Evolutionary conservation across 2,888 invertebrate species (phyloP).

Genomic region (Eudasyphora cyanicolor): DNA sequence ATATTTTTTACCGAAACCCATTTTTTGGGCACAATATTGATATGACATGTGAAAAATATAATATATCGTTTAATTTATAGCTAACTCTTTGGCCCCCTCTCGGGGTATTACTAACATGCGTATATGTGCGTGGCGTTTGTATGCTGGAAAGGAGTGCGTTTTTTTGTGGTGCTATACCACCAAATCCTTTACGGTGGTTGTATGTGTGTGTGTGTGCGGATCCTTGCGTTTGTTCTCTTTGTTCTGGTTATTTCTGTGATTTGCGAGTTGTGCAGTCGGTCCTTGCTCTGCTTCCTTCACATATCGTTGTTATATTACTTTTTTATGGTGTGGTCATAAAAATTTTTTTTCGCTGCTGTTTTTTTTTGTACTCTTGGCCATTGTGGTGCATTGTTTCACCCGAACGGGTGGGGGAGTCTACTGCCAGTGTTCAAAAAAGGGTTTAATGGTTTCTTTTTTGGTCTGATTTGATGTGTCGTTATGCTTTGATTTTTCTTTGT

Average conservation of each 20-base stretch:
- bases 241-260: constrained; percentile 21
- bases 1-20: neutral
- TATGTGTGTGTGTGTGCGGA: neutral
- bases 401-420: neutral
- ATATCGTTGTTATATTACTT: constrained; percentile 32
- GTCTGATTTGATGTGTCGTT: constrained; percentile 15
- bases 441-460: constrained; percentile 44
- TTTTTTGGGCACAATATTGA: constrained; percentile 49
- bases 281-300: constrained; percentile 9
- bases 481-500: constrained; percentile 25
- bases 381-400: constrained; percentile 48
- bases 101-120: neutral
- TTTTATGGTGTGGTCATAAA: constrained; percentile 57
- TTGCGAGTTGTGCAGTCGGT: constrained; percentile 29
- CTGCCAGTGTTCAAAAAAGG: constrained; percentile 42
- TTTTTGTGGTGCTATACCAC: neutral
- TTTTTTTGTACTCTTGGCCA: constrained; percentile 26
- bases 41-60: constrained; percentile 56
- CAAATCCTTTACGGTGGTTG: constrained; percentile 31
- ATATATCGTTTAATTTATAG: constrained; percentile 48
- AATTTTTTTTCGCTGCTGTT: constrained; percentile 46
- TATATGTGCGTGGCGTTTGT: neutral
- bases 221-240: neutral
- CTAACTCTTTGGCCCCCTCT: constrained; percentile 1
- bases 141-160: neutral